Evolutionary conservation across 2,888 invertebrate genomes (phyloP).

Genomic region (Netelia inedita): DNA sequence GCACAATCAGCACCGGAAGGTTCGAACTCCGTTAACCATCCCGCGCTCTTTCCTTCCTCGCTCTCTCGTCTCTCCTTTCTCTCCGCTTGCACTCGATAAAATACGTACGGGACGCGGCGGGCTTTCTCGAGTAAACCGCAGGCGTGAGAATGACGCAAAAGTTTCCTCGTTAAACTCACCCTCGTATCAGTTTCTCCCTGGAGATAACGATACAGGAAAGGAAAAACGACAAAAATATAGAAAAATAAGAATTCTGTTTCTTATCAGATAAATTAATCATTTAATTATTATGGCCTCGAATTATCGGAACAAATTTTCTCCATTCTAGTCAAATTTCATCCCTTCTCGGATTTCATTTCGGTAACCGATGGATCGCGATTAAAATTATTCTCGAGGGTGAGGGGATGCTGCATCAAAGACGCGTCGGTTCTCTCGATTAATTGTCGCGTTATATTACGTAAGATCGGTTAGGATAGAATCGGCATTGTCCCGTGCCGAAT

Average conservation of each 20-base stretch:
- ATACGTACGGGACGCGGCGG: slow-evolving; percentile 22
- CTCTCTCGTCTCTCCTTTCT: slow-evolving; percentile 10
- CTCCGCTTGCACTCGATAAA: slow-evolving; percentile 12
- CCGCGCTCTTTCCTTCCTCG: slow-evolving; percentile 20
- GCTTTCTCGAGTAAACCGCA: slow-evolving; percentile 36
- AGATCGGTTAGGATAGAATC: slow-evolving; percentile 36
- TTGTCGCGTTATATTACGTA: slow-evolving; percentile 21
- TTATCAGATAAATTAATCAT: background rate
- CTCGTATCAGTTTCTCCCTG: background rate
- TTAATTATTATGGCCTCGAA: too few relatives aligned
- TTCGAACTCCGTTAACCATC: slow-evolving; percentile 70
- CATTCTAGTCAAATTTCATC: background rate
- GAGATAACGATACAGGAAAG: background rate
- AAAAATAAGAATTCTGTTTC: background rate
- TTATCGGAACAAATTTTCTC: too few relatives aligned
- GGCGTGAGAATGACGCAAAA: background rate
- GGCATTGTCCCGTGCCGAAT: slow-evolving; percentile 10
- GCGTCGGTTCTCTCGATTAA: background rate
- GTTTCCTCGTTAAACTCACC: slow-evolving; percentile 13
- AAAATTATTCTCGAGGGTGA: background rate
- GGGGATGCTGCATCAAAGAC: background rate
- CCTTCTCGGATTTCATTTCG: too few relatives aligned
- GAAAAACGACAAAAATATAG: background rate
- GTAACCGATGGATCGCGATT: background rate
- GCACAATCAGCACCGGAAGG: slow-evolving; percentile 81